Evolutionary conservation across 2,113 vertebrate species (phyloP).

Genomic region (Phaethornis superciliosus): DNA sequence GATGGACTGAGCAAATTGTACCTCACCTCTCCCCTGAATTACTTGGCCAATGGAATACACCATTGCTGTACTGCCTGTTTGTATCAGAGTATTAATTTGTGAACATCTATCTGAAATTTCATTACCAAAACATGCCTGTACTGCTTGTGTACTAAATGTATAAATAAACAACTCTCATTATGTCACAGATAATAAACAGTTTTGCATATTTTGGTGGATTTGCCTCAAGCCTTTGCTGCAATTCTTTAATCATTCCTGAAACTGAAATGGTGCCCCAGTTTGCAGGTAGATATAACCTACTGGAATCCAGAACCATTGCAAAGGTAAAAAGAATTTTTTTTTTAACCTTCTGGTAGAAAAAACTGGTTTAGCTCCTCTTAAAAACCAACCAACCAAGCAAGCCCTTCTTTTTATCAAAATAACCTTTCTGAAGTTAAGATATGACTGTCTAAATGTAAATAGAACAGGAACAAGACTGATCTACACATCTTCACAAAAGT

Average conservation of each 20-base stretch:
- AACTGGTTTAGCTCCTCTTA: not conserved
- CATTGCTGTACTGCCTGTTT: not conserved
- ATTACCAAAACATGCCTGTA: not conserved
- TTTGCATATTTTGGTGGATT: not conserved
- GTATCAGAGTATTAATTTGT: not conserved
- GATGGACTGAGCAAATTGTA: not conserved
- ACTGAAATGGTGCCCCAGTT: not conserved
- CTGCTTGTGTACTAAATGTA: not conserved
- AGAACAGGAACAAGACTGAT: not conserved
- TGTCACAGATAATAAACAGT: not conserved
- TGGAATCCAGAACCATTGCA: not conserved
- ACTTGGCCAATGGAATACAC: not conserved
- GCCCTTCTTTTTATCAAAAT: not conserved
- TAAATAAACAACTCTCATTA: not conserved
- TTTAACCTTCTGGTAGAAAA: not conserved
- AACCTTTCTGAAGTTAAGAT: not conserved
- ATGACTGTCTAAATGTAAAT: not conserved
- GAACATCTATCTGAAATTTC: not conserved
- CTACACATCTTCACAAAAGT: not conserved
- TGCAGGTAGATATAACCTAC: not conserved
- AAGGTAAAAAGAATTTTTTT: too few species aligned
- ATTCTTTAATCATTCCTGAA: not conserved
- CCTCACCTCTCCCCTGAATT: not conserved
- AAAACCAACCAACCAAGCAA: not conserved
- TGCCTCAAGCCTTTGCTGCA: not conserved